phyloP scores from a whole-genome alignment of 1,140 invertebrate species.

The Drosophila ficusphila region DNA sequence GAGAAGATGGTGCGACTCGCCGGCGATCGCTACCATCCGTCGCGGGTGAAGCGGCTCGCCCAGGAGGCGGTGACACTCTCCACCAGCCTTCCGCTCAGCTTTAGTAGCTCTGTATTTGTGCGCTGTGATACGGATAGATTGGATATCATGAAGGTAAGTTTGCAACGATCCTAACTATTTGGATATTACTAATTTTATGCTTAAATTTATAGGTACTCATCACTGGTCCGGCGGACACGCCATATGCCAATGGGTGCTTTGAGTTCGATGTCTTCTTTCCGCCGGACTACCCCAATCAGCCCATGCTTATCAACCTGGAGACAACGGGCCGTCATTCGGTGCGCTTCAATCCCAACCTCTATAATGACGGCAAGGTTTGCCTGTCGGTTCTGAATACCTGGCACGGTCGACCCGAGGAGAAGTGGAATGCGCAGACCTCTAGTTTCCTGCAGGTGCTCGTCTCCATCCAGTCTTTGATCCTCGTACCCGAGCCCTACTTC shows the following conservation, averaged over 20 bases:
- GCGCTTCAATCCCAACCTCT: slow-evolving; percentile 98
- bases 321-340: slow-evolving; percentile 97
- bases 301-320: slow-evolving; percentile 95
- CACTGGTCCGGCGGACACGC: slow-evolving; percentile 94
- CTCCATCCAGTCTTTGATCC: slow-evolving; percentile 97
- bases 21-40: slow-evolving; percentile 92
- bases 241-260: slow-evolving; percentile 95
- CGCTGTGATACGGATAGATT: slow-evolving; percentile 96
- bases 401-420: slow-evolving; percentile 99
- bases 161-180: too few relatives aligned
- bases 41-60: slow-evolving; percentile 95
- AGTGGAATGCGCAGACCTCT: slow-evolving; percentile 98
- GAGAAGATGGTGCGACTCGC: slow-evolving; percentile 94
- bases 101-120: slow-evolving; percentile 97
- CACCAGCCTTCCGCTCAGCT: slow-evolving; percentile 95
- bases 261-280: slow-evolving; percentile 97
- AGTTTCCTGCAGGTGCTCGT: slow-evolving; percentile 98
- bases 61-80: slow-evolving; percentile 98
- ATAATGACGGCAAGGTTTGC: slow-evolving; percentile 98
- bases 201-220: slow-evolving; percentile 94
- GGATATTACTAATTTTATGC: too few relatives aligned
- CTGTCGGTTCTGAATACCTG: slow-evolving; percentile 98
- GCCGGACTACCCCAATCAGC: slow-evolving; percentile 92
- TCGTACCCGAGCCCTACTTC: slow-evolving; percentile 98
- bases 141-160: slow-evolving; percentile 95